Conservation (phyloP, 2,888 invertebrate species). For the Rhingia campestris region DNA sequence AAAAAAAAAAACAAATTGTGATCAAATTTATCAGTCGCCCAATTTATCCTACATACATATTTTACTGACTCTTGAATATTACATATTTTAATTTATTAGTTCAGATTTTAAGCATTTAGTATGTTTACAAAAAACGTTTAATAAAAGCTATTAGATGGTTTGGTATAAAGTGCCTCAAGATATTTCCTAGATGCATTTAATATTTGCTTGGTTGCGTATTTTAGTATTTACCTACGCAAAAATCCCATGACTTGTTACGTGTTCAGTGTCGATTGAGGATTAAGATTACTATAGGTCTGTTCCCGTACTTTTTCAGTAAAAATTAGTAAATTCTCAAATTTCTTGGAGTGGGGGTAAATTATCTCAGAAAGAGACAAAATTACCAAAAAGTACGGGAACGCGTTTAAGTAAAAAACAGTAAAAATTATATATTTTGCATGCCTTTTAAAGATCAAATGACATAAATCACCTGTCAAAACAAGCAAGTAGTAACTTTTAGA, state of each 20-base stretch:
- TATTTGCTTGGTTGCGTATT: conserved; percentile 10
- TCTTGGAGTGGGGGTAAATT: no score
- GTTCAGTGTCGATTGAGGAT: not conserved
- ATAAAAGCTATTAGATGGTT: conserved; percentile 36
- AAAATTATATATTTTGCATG: no score
- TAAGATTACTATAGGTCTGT: no score
- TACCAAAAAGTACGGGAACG: no score
- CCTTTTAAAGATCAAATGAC: no score
- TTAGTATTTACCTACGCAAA: conserved; percentile 34
- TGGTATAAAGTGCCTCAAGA: conserved; percentile 27
- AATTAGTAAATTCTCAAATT: no score
- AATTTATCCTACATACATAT: not conserved
- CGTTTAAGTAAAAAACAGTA: no score
- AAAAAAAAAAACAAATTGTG: no score
- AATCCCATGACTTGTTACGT: conserved; percentile 38
- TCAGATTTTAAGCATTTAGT: conserved; percentile 49
- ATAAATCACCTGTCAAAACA: no score
- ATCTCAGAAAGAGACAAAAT: no score
- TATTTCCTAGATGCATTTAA: conserved; percentile 21
- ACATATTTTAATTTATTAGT: conserved; percentile 26
- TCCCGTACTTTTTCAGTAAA: no score
- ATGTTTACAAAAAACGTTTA: conserved; percentile 45
- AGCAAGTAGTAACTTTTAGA: no score
- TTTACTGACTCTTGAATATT: not conserved
- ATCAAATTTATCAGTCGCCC: conserved; percentile 67